These are phyloP conservation scores for Myotis planiceps DNA, from an alignment of 2,797 vertebrate species.

Conservation along the genomic window DNA sequence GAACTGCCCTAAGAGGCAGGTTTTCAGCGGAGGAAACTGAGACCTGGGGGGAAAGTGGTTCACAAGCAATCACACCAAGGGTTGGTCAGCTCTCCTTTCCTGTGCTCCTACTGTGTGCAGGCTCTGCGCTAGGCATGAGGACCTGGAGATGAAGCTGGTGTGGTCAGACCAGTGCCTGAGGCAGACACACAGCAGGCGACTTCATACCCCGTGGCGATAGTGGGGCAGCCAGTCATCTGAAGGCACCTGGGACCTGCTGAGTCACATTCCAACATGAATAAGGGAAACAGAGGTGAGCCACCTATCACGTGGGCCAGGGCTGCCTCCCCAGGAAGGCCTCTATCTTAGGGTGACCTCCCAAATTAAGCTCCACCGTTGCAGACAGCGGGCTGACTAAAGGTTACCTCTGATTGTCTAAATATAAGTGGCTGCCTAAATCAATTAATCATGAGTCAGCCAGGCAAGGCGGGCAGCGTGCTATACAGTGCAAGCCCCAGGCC, in stretches of 20 bases:
- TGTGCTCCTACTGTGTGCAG: neutral
- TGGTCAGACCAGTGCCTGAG: neutral
- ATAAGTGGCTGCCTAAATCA: conserved; percentile 37
- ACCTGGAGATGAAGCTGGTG: rapidly evolving
- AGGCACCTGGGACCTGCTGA: neutral
- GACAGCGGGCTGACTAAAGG: conserved; percentile 13
- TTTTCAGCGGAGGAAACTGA: neutral
- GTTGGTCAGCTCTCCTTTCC: neutral
- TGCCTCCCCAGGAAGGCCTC: neutral
- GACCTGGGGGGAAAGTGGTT: neutral
- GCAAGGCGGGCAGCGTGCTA: neutral
- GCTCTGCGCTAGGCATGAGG: neutral
- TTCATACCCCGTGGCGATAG: neutral
- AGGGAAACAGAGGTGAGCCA: neutral
- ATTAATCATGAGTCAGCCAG: neutral
- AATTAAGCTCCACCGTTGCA: neutral
- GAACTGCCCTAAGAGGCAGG: neutral
- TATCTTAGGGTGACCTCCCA: neutral
- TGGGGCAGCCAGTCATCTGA: neutral
- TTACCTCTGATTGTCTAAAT: conserved; percentile 35
- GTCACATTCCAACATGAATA: neutral
- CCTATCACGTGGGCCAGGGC: neutral
- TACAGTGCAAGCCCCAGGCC: neutral
- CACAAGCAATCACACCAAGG: neutral
- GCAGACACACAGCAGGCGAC: neutral